These are phyloP conservation scores for Cosmia pyralina DNA, from an alignment of 2,888 invertebrate species.

Conservation along the genomic window DNA sequence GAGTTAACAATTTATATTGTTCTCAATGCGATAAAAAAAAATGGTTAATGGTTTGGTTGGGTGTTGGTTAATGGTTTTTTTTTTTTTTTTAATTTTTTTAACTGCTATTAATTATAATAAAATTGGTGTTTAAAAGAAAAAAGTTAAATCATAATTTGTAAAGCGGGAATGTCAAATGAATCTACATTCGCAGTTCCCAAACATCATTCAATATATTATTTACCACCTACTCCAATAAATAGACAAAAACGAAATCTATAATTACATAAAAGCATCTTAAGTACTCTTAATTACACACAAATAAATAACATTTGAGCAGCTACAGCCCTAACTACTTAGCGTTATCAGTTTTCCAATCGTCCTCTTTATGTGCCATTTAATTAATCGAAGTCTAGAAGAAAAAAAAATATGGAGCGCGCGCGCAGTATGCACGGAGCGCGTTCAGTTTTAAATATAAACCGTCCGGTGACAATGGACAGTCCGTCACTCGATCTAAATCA, in stretches of 20 bases:
- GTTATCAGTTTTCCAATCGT: constrained; percentile 76
- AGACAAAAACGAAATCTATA: constrained; percentile 18
- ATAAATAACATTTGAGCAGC: constrained; percentile 63
- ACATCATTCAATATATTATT: neutral
- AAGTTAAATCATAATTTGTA: rapidly evolving
- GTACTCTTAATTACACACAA: constrained; percentile 55
- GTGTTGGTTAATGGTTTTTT: no score
- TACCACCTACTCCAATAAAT: constrained; percentile 8
- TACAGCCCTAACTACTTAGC: constrained; percentile 70
- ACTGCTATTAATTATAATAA: neutral
- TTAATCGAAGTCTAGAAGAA: constrained; percentile 74
- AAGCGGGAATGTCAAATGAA: neutral
- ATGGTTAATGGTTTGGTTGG: no score
- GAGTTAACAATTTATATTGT: neutral
- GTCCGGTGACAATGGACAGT: constrained; percentile 84
- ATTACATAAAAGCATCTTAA: constrained; percentile 13
- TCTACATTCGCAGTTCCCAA: neutral
- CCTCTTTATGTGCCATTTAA: constrained; percentile 80
- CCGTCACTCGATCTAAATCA: constrained; percentile 81
- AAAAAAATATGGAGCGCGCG: constrained; percentile 70
- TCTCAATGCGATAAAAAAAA: neutral
- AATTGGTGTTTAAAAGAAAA: neutral
- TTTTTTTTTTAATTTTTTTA: neutral
- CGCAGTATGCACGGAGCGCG: constrained; percentile 79
- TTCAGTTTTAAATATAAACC: constrained; percentile 84